phyloP scores from a whole-genome alignment of 2,888 invertebrate genomes.

The Halictus quadricinctus region DNA sequence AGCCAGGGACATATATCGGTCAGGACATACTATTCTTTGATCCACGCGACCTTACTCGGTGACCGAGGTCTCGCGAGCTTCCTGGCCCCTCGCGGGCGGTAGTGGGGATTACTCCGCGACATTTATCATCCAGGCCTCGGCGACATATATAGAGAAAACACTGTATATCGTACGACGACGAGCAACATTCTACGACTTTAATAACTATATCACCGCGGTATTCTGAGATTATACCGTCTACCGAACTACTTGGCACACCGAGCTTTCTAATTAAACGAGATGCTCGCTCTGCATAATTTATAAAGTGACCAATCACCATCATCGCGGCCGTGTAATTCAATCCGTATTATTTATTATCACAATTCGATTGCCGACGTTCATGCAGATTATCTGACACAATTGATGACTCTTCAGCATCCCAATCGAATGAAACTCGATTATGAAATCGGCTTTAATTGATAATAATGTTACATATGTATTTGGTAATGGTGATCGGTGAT shows the following conservation, averaged over 20 bases:
- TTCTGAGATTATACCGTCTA: background rate
- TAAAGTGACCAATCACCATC: background rate
- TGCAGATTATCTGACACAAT: background rate
- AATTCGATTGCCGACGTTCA: background rate
- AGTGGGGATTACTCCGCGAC: too few species aligned
- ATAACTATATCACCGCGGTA: background rate
- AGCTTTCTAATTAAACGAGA: background rate
- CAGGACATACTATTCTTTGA: too few species aligned
- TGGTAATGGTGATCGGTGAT: too few species aligned
- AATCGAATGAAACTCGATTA: background rate
- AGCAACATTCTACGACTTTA: background rate
- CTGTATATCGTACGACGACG: background rate
- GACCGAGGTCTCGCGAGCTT: too few species aligned
- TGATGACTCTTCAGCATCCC: too few species aligned
- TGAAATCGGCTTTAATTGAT: background rate
- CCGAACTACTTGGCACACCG: background rate
- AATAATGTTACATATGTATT: background rate
- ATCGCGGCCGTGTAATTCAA: background rate
- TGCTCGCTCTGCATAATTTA: background rate
- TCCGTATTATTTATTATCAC: background rate
- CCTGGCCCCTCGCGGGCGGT: too few species aligned
- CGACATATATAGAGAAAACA: too few species aligned
- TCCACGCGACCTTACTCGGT: too few species aligned
- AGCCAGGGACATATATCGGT: too few species aligned
- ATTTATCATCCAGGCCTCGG: too few species aligned